These are phyloP conservation scores for Apis laboriosa DNA, from an alignment of 1,140 invertebrate species.

Conservation along the genomic window DNA sequence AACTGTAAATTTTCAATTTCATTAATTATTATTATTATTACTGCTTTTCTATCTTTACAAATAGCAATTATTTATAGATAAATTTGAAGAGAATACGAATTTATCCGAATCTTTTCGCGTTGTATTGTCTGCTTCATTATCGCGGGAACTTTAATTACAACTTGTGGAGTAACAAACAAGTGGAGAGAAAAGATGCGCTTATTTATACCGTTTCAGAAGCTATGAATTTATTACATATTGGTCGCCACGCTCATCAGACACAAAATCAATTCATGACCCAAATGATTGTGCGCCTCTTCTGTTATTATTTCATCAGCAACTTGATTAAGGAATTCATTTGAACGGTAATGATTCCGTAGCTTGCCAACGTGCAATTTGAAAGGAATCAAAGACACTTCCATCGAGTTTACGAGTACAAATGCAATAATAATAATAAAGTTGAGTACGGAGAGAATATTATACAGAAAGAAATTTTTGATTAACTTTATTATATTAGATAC, in stretches of 20 bases:
- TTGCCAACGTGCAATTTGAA: not conserved
- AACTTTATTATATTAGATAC: no score
- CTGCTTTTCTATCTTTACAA: not conserved
- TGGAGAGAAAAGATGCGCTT: not conserved
- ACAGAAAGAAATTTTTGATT: not conserved
- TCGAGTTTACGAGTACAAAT: no score
- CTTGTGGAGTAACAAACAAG: slow-evolving; percentile 1
- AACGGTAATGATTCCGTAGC: not conserved
- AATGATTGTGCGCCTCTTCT: not conserved
- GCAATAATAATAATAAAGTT: not conserved
- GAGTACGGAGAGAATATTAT: not conserved
- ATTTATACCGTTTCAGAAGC: not conserved
- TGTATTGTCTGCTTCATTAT: slow-evolving; percentile 4
- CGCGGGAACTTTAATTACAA: not conserved
- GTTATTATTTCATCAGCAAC: slow-evolving; percentile 10
- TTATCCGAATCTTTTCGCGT: not conserved
- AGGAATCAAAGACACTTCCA: not conserved
- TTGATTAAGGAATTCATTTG: slow-evolving; percentile 13
- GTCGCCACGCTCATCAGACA: not conserved
- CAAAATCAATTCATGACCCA: slow-evolving; percentile 16
- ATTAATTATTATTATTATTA: no score
- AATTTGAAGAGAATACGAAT: not conserved
- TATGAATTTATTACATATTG: not conserved
- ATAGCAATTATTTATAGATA: not conserved
- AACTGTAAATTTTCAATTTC: no score